These are phyloP conservation scores for Peromyscus melanophrys DNA, from an alignment of 2,797 vertebrate genomes.

Conservation along the genomic window DNA sequence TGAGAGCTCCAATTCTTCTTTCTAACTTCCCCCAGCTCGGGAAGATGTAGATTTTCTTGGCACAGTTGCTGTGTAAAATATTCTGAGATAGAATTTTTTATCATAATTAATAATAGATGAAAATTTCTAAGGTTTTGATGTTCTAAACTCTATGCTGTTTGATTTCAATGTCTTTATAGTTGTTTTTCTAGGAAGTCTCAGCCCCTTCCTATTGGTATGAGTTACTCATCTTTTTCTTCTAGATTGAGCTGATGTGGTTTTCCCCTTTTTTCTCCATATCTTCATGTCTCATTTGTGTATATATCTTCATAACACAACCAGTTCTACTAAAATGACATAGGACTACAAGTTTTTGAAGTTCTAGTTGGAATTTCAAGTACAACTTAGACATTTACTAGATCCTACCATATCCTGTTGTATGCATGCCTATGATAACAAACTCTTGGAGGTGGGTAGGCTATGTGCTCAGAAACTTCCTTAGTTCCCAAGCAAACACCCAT, in stretches of 20 bases:
- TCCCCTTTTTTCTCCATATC: constrained; percentile 61
- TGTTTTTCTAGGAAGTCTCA: constrained; percentile 90
- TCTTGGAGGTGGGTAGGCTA: background rate
- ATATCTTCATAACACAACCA: constrained; percentile 83
- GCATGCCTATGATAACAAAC: background rate
- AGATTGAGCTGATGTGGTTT: constrained; percentile 81
- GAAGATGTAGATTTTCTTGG: constrained; percentile 90
- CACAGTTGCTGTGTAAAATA: constrained; percentile 91
- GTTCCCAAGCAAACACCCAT: background rate
- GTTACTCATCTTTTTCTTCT: constrained; percentile 84
- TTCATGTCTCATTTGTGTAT: constrained; percentile 81
- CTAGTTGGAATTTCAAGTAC: constrained; percentile 35
- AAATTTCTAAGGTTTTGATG: constrained; percentile 92
- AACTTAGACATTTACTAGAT: background rate
- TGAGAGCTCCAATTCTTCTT: constrained; percentile 87
- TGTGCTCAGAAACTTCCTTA: background rate
- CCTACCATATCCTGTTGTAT: background rate
- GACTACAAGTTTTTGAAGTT: constrained; percentile 65
- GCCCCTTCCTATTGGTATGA: constrained; percentile 87
- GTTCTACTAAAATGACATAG: constrained; percentile 83
- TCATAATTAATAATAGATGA: constrained; percentile 94
- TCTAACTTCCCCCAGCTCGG: constrained; percentile 87
- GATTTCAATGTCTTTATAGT: constrained; percentile 92
- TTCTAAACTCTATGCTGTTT: constrained; percentile 93
- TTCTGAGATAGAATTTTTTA: constrained; percentile 93